Base-by-base conservation (phyloP, 2,113 vertebrate genomes). In the Psophia crepitans region DNA sequence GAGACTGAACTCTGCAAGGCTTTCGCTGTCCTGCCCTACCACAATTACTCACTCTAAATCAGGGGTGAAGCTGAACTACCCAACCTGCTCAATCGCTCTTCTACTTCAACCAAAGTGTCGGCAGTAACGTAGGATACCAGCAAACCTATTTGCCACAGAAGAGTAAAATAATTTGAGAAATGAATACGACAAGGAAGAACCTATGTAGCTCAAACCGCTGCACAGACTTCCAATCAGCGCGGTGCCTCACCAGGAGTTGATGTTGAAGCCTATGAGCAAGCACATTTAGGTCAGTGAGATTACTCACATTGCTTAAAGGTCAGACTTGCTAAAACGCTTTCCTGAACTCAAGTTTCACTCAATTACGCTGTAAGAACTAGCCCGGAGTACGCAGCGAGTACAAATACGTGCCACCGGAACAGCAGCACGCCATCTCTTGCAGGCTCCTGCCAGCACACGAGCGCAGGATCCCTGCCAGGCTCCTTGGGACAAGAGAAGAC, bases 31-130 rank as follows among this genome's bases (percentile, higher is more conserved):
- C 4, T 8, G 18, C 35, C 9, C 20, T 8, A 27, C 18, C 5
- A 77, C 33, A 11, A 27, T 3, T 11, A 4, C n/a, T 16, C 14
- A 14, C 49, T 26, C 41, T 4, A 7, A 7, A 19, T 3, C 39
- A 16, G 10, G 20, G 13, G 39, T 32, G 24, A 73, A 74, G 53
- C 58, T 51, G 90, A 7, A 8, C 23, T 19, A 15, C 24, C 7
- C 51, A 6, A 0, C 5, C 54, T 19, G 66, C 58, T 85, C 43
- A 30, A 6, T 0, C 43, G 2, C 10, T 16, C n/a, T 9, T 20
- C 12, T 37, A 3, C 1, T 33, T 5, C 73, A 44, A 17, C 28
- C 64, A 2, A 2, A 16, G 16, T 2, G 2, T 5, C 6, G 2
- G 22, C 3, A 46, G 26, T 24, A 8, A 32, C 0, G 2, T 0